Evolutionary conservation across 2,113 vertebrate species (phyloP).

Genomic region (Equus przewalskii): DNA sequence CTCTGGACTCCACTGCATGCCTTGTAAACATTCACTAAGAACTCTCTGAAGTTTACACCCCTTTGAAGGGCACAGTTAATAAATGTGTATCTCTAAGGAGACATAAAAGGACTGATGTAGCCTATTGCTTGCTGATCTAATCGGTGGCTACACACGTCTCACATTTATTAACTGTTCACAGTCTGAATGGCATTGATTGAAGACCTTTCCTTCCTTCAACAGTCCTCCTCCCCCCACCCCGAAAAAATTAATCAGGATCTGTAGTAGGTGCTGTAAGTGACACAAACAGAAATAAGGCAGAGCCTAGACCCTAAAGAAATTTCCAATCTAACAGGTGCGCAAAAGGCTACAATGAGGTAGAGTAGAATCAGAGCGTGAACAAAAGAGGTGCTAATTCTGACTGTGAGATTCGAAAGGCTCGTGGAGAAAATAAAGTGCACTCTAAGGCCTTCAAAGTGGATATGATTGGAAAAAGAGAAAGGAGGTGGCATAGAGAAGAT

Average conservation of each 20-base stretch:
- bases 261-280: neutral
- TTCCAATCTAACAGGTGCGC: neutral
- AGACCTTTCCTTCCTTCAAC: neutral
- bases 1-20: neutral
- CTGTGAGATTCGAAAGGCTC: neutral
- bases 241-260: neutral
- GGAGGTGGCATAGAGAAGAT: neutral
- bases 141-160: neutral
- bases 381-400: neutral
- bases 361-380: neutral
- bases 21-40: conserved; percentile 63
- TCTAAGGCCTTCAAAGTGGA: neutral
- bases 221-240: neutral
- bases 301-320: neutral
- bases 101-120: neutral
- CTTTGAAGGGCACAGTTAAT: conserved; percentile 79
- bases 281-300: neutral
- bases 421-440: neutral
- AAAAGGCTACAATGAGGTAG: neutral
- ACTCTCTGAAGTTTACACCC: conserved; percentile 65
- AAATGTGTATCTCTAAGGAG: conserved; percentile 67
- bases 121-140: conserved; percentile 51
- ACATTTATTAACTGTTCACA: conserved; percentile 43
- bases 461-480: neutral
- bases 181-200: neutral